phyloP scores from a whole-genome alignment of 2,888 invertebrate genomes.

The Onthophagus sagittarius region DNA sequence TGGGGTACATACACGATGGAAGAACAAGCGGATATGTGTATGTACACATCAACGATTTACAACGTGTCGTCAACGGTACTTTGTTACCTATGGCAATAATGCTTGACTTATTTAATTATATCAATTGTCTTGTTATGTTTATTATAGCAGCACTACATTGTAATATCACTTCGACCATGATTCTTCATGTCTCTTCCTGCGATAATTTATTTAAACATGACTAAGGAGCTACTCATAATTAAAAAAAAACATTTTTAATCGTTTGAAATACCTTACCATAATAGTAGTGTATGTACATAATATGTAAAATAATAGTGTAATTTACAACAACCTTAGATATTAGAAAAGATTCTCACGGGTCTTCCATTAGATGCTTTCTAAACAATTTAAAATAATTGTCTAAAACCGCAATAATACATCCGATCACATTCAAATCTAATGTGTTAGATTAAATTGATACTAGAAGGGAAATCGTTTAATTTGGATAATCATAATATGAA shows the following conservation, averaged over 20 bases:
- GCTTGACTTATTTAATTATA: not conserved
- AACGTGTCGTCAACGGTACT: not conserved
- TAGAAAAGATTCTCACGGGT: not conserved
- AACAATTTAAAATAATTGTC: not conserved
- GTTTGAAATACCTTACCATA: too few species aligned
- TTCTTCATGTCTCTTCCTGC: too few species aligned
- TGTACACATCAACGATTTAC: not conserved
- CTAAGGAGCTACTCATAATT: too few species aligned
- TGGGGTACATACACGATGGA: not conserved
- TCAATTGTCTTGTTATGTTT: not conserved
- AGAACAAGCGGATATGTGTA: not conserved
- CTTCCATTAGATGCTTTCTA: not conserved
- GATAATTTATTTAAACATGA: too few species aligned
- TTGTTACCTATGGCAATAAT: not conserved
- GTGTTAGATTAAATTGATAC: not conserved
- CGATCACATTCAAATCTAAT: not conserved
- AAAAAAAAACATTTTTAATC: too few species aligned
- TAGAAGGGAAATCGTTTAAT: not conserved
- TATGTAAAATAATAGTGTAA: not conserved
- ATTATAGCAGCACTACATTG: too few species aligned
- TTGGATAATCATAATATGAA: too few species aligned
- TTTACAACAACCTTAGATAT: not conserved
- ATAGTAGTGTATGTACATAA: too few species aligned
- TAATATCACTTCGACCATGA: too few species aligned
- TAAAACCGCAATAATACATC: not conserved